Evolutionary conservation across 2,888 invertebrate species (phyloP), one percentile per base, ranked within the genome.

Genomic region (Adela reaumurella): DNA sequence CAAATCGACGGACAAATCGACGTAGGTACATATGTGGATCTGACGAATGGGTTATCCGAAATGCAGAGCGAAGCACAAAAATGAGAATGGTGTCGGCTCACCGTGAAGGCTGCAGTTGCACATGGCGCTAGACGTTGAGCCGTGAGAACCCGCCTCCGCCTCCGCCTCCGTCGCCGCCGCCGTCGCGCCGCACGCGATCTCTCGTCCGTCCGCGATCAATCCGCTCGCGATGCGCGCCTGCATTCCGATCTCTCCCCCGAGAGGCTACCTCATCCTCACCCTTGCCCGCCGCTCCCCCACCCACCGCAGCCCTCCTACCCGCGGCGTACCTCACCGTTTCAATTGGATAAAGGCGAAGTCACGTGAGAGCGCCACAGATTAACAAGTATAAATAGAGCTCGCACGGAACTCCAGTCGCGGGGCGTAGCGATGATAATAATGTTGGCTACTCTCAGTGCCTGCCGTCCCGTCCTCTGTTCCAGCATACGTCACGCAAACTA

Each of bases 141-240:
- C 45, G 45, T 19, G 45, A 45, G 45, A 16, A 19, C 43, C 19
- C 17, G 45, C 19, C 45, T 19, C 43, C 4, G 17, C 43, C 17
- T 6, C 43, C 17, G 17, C n/a, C n/a, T 24, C 4, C 24, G 5
- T 24, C 24, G 24, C 24, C 24, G 24, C 24, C 5, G 24, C n/a
- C n/a, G n/a, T n/a, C 24, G 24, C 24, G 24, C 5, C 8, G 24
- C 24, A 24, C 4, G 24, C 24, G 8, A 24, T n/a, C n/a, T n/a
- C n/a, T n/a, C n/a, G 24, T 24, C 24, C 24, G 61, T 63, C 61
- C 64, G 61, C 67, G 66, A 70, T 73, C 69, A 73, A 73, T 70
- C 68, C 65, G 61, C 62, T 62, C 63, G 66, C 62, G 59, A 61
- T 61, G 62, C 60, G 72, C 71, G 70, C 72, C 74, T 77, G 76